These are phyloP conservation scores for Pachypanchax playfairii DNA, from an alignment of 2,113 vertebrate genomes.

Conservation along the genomic window DNA sequence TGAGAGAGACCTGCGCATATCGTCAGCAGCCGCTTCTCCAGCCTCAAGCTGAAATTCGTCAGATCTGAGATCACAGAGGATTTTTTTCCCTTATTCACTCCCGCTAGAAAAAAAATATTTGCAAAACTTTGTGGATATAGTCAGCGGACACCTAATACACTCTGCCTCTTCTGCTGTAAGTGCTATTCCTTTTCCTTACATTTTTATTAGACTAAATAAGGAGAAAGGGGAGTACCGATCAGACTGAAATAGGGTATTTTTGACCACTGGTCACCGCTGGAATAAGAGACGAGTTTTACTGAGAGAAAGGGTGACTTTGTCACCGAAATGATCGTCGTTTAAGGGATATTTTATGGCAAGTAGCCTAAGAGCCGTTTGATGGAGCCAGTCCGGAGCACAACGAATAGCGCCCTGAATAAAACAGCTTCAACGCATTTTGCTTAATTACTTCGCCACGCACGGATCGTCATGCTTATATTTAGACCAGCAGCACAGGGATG, in stretches of 20 bases:
- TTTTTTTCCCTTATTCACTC: constrained; percentile 67
- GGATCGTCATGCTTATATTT: constrained; percentile 59
- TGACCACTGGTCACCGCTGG: constrained; percentile 36
- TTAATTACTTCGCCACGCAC: constrained; percentile 72
- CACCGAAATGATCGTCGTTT: constrained; percentile 48
- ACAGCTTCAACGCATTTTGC: constrained; percentile 62
- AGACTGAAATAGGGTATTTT: constrained; percentile 56
- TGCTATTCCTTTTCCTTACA: constrained; percentile 50
- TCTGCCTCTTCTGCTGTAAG: constrained; percentile 69
- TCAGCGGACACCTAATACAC: constrained; percentile 54
- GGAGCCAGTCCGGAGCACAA: constrained; percentile 38
- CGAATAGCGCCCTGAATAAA: constrained; percentile 62
- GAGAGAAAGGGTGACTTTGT: constrained; percentile 35
- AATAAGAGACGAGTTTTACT: constrained; percentile 61
- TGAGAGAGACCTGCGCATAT: constrained; percentile 85
- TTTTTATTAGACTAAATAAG: constrained; percentile 36
- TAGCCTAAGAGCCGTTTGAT: constrained; percentile 3
- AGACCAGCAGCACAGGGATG: constrained; percentile 50
- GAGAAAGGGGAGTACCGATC: constrained; percentile 39
- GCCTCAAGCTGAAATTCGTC: constrained; percentile 81
- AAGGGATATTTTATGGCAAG: constrained; percentile 24
- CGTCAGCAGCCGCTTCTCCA: constrained; percentile 80
- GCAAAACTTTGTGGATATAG: constrained; percentile 75
- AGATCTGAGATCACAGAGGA: constrained; percentile 81
- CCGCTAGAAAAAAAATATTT: constrained; percentile 65